Conservation (phyloP, 2,888 invertebrate species). For the Cryptocheilus praepositus region DNA sequence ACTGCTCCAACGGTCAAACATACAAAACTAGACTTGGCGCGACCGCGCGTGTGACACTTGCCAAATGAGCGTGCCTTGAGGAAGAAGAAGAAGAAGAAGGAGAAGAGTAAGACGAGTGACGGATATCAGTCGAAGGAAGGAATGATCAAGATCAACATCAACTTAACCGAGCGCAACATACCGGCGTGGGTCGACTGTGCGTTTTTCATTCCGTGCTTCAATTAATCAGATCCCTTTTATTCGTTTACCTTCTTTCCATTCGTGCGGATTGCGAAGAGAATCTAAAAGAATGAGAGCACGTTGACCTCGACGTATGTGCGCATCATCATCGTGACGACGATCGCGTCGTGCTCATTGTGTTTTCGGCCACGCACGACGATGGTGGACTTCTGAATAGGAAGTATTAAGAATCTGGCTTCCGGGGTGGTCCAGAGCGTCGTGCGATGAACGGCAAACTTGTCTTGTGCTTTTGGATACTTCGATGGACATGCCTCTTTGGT, state of each 20-base stretch:
- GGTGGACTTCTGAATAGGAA: conserved; percentile 44
- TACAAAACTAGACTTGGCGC: too few species aligned
- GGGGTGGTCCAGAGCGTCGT: conserved; percentile 48
- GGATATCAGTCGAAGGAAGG: too few species aligned
- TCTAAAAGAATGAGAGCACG: conserved; percentile 25
- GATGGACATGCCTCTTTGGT: conserved; percentile 67
- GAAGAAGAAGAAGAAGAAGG: too few species aligned
- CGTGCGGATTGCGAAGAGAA: conserved; percentile 15
- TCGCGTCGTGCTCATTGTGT: too few species aligned
- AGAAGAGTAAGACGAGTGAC: too few species aligned
- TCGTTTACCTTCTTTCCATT: neutral
- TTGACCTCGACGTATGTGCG: conserved; percentile 14
- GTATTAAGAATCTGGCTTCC: conserved; percentile 19
- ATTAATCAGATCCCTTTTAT: neutral
- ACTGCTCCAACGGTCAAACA: too few species aligned
- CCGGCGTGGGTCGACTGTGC: too few species aligned
- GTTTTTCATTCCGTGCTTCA: neutral
- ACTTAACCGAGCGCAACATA: too few species aligned
- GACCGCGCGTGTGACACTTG: too few species aligned
- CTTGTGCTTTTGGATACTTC: conserved; percentile 66
- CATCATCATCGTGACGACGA: neutral
- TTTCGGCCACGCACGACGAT: conserved; percentile 10
- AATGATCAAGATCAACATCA: too few species aligned
- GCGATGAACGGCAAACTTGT: conserved; percentile 71
- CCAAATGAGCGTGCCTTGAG: too few species aligned